phyloP scores from a whole-genome alignment of 2,888 invertebrate species.

The Chamaedrilus cognettii region DNA sequence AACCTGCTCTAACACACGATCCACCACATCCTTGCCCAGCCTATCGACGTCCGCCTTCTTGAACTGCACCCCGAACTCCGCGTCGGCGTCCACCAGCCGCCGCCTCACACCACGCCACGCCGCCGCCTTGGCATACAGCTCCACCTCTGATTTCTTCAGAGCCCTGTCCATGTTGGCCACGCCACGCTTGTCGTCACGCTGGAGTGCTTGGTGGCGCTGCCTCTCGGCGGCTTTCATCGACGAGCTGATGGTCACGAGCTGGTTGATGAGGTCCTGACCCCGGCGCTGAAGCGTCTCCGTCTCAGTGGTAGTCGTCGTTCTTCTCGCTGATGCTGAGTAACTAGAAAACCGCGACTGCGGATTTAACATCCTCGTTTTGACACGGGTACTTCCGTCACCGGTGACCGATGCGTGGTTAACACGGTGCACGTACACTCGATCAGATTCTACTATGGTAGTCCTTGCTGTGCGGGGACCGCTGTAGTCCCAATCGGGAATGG shows the following conservation, averaged over 20 bases:
- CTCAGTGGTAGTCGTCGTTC: no score
- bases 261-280: neutral
- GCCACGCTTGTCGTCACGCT: neutral
- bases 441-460: no score
- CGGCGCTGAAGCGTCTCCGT: neutral
- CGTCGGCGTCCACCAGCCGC: neutral
- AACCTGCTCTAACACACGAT: neutral
- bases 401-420: no score
- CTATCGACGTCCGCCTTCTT: neutral
- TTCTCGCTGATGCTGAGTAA: no score
- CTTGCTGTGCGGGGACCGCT: no score
- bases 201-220: neutral
- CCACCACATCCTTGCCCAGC: neutral
- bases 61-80: neutral
- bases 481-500: no score
- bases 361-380: no score
- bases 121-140: neutral
- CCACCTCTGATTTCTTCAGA: neutral
- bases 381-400: no score
- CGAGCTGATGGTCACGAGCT: neutral
- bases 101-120: neutral
- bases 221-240: neutral
- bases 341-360: no score
- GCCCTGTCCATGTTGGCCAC: neutral
- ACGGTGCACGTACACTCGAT: no score